A percentile compares a stretch with the other conserved stretches of the same genome.
phyloP scores from a whole-genome alignment of 2,113 vertebrate genomes.

The Caracal caracal region DNA sequence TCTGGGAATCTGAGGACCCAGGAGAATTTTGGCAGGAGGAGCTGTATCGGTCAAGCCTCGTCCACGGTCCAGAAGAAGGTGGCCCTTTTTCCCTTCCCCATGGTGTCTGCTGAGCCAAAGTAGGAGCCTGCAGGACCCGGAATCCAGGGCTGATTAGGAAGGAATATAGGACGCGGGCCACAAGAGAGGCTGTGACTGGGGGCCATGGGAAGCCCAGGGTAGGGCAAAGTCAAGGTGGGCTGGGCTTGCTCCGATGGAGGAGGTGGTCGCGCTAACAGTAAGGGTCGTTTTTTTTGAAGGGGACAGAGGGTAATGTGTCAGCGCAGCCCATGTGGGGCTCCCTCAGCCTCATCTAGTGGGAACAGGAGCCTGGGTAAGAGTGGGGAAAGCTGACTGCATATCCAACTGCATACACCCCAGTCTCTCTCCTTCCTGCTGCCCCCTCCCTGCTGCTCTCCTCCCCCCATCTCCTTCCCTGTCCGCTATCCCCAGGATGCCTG shows the following conservation, averaged over 20 bases:
- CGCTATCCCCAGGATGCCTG: neutral
- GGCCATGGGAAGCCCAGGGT: neutral
- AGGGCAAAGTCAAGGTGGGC: neutral
- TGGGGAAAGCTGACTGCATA: neutral
- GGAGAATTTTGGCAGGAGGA: neutral
- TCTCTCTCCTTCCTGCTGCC: neutral
- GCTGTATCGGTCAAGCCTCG: no score
- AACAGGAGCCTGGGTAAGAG: neutral
- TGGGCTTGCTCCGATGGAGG: neutral
- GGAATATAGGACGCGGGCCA: neutral
- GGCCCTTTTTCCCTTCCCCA: neutral
- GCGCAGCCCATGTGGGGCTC: fast-evolving
- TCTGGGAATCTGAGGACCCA: neutral
- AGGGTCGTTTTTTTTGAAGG: neutral
- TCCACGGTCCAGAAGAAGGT: fast-evolving
- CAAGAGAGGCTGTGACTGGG: no score
- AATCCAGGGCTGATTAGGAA: neutral
- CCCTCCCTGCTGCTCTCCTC: no score
- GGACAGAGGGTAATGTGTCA: fast-evolving
- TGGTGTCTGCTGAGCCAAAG: neutral
- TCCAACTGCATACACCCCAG: neutral
- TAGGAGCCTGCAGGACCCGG: fast-evolving
- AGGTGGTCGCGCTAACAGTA: neutral
- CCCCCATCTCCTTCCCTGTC: neutral
- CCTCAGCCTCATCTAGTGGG: neutral